These are phyloP conservation scores for Campylomormyrus tamandua DNA, from an alignment of 2,113 vertebrate genomes.

Conservation along the genomic window DNA sequence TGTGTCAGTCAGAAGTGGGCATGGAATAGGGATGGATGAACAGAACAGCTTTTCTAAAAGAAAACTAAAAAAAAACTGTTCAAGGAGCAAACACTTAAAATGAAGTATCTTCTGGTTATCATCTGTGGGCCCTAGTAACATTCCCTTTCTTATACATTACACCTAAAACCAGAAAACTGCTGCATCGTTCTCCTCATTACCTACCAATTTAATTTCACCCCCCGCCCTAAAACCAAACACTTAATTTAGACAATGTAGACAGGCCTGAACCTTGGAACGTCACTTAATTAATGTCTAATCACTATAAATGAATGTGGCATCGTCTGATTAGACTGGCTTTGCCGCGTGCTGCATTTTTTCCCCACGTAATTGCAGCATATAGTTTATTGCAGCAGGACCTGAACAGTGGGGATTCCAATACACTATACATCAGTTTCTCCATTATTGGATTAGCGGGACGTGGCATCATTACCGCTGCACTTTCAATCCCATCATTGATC, in stretches of 20 bases:
- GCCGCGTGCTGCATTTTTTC: constrained; percentile 61
- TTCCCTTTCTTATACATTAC: not conserved
- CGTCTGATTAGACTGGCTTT: constrained; percentile 51
- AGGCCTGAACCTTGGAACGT: constrained; percentile 50
- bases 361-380: constrained; percentile 70
- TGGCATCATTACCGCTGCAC: constrained; percentile 77
- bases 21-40: not conserved
- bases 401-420: constrained; percentile 77
- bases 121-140: not conserved
- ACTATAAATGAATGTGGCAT: constrained; percentile 53
- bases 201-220: constrained; percentile 13
- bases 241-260: constrained; percentile 39
- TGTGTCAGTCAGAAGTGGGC: not conserved
- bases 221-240: constrained; percentile 22
- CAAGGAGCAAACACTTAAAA: constrained; percentile 19
- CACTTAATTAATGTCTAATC: constrained; percentile 73
- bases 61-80: not conserved
- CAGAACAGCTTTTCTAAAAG: not conserved
- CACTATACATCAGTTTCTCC: constrained; percentile 83
- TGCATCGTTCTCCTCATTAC: constrained; percentile 7
- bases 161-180: not conserved
- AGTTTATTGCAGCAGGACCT: constrained; percentile 81
- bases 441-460: constrained; percentile 87
- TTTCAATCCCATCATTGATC: constrained; percentile 84
- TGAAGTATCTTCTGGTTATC: not conserved